Base-by-base conservation (phyloP, 2,797 vertebrate species). In the Leucoraja ocellata region DNA sequence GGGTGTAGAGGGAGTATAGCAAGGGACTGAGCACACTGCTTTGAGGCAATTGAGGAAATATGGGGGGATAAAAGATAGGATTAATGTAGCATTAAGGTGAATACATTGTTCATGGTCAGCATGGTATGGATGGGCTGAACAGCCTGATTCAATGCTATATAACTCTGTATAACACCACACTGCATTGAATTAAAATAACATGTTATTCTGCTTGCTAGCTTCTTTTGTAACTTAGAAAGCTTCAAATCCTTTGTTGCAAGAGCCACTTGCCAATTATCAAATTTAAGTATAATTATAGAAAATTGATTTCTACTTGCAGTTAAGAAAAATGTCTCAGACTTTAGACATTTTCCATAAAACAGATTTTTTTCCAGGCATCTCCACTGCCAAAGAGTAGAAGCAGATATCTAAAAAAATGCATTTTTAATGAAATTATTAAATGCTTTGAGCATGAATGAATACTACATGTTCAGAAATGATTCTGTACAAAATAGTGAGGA, bases 401-500 rank as follows among this genome's bases (percentile, higher is more conserved):
- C n/a, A 88, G 6, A 36, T 88, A 65, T 88, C 61, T 32, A 88
- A 88, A 25, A 18, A 88, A 65, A 6, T 65, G 84, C 58, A n/a
- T 14, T 88, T 88, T 65, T 88, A 88, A 86, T 9, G 16, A 61
- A 86, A 63, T 86, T 86, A 86, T 65, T n/a, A 8, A 16, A 28
- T 86, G 58, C 58, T 65, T 86, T 86, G 61, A 88, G 32, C 84
- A 88, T 65, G 63, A 63, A 65, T 88, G 84, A 68, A 36, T 32
- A 21, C 16, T 36, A 61, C 61, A 88, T 68, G 65, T 88, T 88
- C 61, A 65, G 13, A 1, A 88, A n/a, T 36, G n/a, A 88, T 88
- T 65, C 84, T 68, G 84, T 63, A 32, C 61, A 88, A 63, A n/a
- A 32, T 65, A 88, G 84, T 65, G 83, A 86, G 84, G 84, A 88